phyloP scores from a whole-genome alignment of 1,140 invertebrate species.

The Hycleus cichorii region DNA sequence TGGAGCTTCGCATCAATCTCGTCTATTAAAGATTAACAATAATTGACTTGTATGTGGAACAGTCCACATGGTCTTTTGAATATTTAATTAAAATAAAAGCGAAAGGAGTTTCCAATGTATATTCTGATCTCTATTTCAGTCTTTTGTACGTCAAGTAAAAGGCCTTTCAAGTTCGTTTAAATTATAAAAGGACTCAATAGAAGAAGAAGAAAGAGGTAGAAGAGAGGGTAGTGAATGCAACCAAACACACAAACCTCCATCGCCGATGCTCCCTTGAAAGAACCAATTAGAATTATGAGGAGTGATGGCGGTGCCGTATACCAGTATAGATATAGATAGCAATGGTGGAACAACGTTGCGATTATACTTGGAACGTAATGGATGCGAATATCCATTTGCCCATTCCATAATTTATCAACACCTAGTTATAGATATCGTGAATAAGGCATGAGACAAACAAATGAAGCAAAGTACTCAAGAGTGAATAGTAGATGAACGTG shows the following conservation, averaged over 20 bases:
- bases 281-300: constrained; percentile 13
- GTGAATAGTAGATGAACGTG: constrained; percentile 34
- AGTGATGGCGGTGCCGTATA: neutral
- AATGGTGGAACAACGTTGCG: neutral
- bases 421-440: constrained; percentile 36
- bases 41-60: no score
- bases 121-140: constrained; percentile 8
- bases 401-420: constrained; percentile 34
- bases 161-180: constrained; percentile 9
- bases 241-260: neutral
- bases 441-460: constrained; percentile 35
- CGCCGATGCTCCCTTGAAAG: neutral
- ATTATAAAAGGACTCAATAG: constrained; percentile 5
- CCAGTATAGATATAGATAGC: no score
- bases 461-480: constrained; percentile 32
- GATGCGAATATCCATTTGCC: constrained; percentile 21
- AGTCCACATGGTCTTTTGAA: no score
- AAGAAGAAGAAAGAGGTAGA: neutral
- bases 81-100: constrained; percentile 2
- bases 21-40: no score
- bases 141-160: constrained; percentile 2
- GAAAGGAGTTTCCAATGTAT: neutral
- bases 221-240: neutral
- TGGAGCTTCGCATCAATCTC: no score
- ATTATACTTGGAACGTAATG: constrained; percentile 1